Percentiles rank a stretch among this genome's conserved stretches.
These are phyloP conservation scores for Nematolebias whitei DNA, from an alignment of 2,113 vertebrate genomes.

Conservation along the genomic window DNA sequence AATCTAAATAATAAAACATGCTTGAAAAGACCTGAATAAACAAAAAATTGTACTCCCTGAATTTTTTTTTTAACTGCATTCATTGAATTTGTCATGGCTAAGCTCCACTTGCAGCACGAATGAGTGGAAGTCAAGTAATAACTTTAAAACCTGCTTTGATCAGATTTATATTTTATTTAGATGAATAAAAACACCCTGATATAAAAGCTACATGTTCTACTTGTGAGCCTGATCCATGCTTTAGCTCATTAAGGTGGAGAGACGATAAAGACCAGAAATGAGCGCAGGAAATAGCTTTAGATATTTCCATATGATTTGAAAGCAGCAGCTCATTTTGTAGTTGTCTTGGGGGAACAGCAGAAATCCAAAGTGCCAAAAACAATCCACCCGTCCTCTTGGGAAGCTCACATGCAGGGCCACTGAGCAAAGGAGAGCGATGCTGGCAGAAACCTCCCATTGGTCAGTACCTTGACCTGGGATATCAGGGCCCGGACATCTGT, in stretches of 20 bases:
- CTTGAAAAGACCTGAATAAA: too few species aligned
- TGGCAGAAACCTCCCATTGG: constrained; percentile 16
- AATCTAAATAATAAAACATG: neutral
- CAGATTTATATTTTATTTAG: neutral
- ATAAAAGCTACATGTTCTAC: neutral
- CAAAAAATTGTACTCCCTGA: neutral
- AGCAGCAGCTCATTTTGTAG: constrained; percentile 31
- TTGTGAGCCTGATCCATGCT: constrained; percentile 2
- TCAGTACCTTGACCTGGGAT: constrained; percentile 71
- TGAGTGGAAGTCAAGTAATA: neutral
- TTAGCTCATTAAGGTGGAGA: neutral
- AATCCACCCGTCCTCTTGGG: constrained; percentile 15
- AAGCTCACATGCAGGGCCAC: constrained; percentile 56
- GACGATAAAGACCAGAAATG: constrained; percentile 60
- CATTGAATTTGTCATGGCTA: neutral
- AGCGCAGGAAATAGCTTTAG: constrained; percentile 29
- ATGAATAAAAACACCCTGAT: neutral
- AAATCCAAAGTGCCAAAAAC: constrained; percentile 35
- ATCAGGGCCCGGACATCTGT: constrained; percentile 30
- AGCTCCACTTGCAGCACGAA: neutral
- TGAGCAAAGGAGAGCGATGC: constrained; percentile 47
- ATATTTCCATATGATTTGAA: constrained; percentile 8
- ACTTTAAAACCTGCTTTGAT: neutral
- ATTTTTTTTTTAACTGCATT: too few species aligned
- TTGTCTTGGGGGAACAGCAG: constrained; percentile 11